Evolutionary conservation across 2,797 vertebrate genomes (phyloP).

Genomic region (Betta splendens): DNA sequence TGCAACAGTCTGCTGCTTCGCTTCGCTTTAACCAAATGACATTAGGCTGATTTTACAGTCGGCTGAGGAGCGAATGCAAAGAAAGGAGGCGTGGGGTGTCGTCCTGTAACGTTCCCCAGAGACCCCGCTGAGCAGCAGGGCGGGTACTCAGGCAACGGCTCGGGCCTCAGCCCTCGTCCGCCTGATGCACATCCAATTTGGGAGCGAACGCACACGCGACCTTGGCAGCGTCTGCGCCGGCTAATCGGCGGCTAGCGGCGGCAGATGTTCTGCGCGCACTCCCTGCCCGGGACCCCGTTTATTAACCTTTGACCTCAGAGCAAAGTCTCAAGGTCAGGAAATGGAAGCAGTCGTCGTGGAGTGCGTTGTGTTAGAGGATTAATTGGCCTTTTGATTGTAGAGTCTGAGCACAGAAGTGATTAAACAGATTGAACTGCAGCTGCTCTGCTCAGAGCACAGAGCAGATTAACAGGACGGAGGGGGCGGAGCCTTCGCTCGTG

Average conservation of each 20-base stretch:
- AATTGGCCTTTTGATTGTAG: no score
- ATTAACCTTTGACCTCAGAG: no score
- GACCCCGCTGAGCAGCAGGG: constrained; percentile 19
- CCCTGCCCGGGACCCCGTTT: no score
- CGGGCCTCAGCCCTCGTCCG: constrained; percentile 32
- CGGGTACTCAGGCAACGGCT: constrained; percentile 58
- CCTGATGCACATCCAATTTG: constrained; percentile 64
- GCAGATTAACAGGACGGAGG: neutral
- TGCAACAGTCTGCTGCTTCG: constrained; percentile 64
- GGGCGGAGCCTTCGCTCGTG: no score
- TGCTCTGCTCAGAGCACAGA: neutral
- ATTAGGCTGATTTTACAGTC: constrained; percentile 65
- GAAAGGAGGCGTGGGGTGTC: constrained; percentile 23
- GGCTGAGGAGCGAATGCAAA: constrained; percentile 51
- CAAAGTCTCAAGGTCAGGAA: neutral
- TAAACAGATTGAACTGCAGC: neutral
- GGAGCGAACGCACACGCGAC: constrained; percentile 34
- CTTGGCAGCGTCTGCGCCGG: constrained; percentile 35
- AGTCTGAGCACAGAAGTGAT: neutral
- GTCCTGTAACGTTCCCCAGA: constrained; percentile 24
- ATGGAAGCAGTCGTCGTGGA: neutral
- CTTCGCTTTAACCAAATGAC: constrained; percentile 61
- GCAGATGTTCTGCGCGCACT: constrained; percentile 47
- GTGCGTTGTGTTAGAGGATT: neutral
- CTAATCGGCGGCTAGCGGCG: constrained; percentile 64